Conservation (phyloP, 2,113 vertebrate species). For the Agapornis roseicollis region DNA sequence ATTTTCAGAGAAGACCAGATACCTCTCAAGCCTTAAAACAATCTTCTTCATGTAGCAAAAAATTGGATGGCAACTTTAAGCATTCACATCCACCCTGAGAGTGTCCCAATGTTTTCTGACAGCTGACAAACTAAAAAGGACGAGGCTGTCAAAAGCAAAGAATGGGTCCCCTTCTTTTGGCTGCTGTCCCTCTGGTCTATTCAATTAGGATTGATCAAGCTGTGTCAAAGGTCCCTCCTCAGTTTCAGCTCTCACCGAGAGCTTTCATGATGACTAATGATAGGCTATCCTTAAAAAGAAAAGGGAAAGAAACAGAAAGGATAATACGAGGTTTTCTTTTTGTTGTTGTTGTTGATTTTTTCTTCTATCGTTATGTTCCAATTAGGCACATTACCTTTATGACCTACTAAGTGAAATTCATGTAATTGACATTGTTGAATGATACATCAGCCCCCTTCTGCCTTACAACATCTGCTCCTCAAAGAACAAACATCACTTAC, state of each 20-base stretch:
- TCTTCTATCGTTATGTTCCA: slow-evolving; percentile 13
- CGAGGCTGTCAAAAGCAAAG: slow-evolving; percentile 67
- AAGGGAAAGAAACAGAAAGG: not conserved
- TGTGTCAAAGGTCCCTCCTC: slow-evolving; percentile 70
- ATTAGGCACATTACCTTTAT: slow-evolving; percentile 36
- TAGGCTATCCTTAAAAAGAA: slow-evolving; percentile 28
- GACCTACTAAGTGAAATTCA: slow-evolving; percentile 13
- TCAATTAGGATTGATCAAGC: slow-evolving; percentile 77
- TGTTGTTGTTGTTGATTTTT: not conserved
- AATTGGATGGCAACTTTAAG: not conserved
- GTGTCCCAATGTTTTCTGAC: slow-evolving; percentile 52
- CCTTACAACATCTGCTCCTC: not conserved
- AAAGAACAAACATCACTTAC: not conserved
- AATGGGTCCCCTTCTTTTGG: slow-evolving; percentile 60
- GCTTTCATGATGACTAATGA: slow-evolving; percentile 73
- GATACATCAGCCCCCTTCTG: not conserved
- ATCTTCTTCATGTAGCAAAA: not conserved
- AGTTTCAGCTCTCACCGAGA: slow-evolving; percentile 64
- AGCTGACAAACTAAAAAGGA: slow-evolving; percentile 73
- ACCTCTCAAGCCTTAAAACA: not conserved
- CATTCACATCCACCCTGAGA: not conserved
- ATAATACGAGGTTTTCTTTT: not conserved
- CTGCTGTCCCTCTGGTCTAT: slow-evolving; percentile 72
- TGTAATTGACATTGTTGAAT: slow-evolving; percentile 34
- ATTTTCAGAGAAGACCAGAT: not conserved